These are phyloP conservation scores for Anthopleura xanthogrammica DNA, from an alignment of 92 coral and sea anemone genomes.

Conservation along the genomic window DNA sequence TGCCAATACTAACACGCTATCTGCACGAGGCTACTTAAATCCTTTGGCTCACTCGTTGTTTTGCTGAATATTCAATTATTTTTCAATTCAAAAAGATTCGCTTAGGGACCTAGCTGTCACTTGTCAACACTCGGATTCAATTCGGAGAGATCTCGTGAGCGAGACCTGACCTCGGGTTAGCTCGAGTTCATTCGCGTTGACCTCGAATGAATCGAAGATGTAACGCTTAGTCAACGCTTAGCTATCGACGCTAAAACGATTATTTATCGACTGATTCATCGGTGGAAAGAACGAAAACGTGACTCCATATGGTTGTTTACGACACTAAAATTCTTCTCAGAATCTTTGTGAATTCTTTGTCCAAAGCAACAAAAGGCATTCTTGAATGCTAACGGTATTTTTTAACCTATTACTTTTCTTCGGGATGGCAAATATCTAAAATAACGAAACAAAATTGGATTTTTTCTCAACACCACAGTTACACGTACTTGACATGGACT, in stretches of 20 bases:
- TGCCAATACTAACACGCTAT: constrained; percentile 49
- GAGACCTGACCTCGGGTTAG: not conserved
- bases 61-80: constrained; percentile 38
- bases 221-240: not conserved
- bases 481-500: too few species aligned
- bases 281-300: not conserved
- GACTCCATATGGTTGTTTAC: not conserved
- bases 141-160: not conserved
- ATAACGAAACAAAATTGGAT: not conserved
- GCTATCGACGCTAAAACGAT: not conserved
- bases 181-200: not conserved
- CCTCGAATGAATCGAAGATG: not conserved
- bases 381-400: not conserved
- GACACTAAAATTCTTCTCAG: not conserved
- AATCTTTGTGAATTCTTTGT: not conserved
- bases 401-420: not conserved
- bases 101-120: constrained; percentile 6
- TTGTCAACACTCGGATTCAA: not conserved
- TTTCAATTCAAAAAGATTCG: constrained; percentile 10
- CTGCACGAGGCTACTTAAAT: constrained; percentile 49
- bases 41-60: constrained; percentile 1
- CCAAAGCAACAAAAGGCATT: not conserved
- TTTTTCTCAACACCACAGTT: too few species aligned
- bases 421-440: not conserved
- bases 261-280: not conserved